These are phyloP conservation scores for Chiridota heheva DNA, from an alignment of 35 echinoderm and acorn worm species.

Conservation along the genomic window DNA sequence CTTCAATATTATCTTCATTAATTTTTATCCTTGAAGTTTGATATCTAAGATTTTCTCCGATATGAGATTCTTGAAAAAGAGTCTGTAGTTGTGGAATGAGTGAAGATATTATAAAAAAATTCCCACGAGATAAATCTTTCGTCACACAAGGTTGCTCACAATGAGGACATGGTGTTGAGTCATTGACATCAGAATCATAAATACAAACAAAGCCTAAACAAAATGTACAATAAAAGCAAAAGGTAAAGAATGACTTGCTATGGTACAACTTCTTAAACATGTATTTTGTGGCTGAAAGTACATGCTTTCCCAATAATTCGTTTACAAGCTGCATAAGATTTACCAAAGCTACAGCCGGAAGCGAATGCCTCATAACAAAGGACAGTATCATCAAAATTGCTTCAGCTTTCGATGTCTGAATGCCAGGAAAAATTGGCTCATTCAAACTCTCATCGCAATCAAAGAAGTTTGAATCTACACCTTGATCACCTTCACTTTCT, in stretches of 20 bases:
- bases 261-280: slow-evolving; percentile 34
- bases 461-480: neutral
- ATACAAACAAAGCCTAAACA: slow-evolving; percentile 15
- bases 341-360: slow-evolving; percentile 34
- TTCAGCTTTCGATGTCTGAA: slow-evolving; percentile 40
- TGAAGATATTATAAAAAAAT: slow-evolving; percentile 54
- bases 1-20: slow-evolving; percentile 38
- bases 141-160: slow-evolving; percentile 38
- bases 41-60: slow-evolving; percentile 27
- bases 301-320: slow-evolving; percentile 24
- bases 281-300: slow-evolving; percentile 21
- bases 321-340: slow-evolving; percentile 46
- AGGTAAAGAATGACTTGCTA: slow-evolving; percentile 2
- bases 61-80: slow-evolving; percentile 38
- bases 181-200: neutral
- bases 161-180: slow-evolving; percentile 34
- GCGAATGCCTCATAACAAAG: slow-evolving; percentile 51
- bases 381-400: slow-evolving; percentile 51
- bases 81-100: slow-evolving; percentile 27
- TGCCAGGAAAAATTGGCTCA: neutral
- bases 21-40: slow-evolving; percentile 2
- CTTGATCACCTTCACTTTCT: too few relatives aligned
- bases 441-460: neutral
- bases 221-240: slow-evolving; percentile 42
- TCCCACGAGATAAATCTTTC: slow-evolving; percentile 25